These are phyloP conservation scores for Drosophila diplacantha DNA, from an alignment of 2,888 invertebrate genomes.

Conservation along the genomic window DNA sequence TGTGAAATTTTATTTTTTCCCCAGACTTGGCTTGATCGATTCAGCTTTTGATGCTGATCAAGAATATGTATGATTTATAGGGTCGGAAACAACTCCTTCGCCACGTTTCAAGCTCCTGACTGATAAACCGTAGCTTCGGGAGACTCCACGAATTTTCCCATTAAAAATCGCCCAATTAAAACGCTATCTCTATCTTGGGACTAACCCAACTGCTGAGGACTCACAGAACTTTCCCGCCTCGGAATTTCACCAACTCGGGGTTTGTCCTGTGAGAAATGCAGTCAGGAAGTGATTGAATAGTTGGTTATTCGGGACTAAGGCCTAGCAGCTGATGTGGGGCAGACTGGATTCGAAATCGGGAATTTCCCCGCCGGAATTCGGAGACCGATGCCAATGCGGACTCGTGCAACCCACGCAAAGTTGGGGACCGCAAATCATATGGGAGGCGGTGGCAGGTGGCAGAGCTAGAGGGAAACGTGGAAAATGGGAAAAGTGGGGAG, in stretches of 20 bases:
- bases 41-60: background rate
- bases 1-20: rapidly evolving
- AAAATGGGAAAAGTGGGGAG: slow-evolving; percentile 25
- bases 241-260: slow-evolving; percentile 17
- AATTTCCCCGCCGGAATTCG: slow-evolving; percentile 19
- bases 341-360: slow-evolving; percentile 42
- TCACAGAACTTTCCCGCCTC: slow-evolving; percentile 21
- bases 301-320: slow-evolving; percentile 24
- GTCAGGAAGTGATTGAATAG: slow-evolving; percentile 25
- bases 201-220: background rate
- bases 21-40: background rate
- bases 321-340: slow-evolving; percentile 48
- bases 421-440: slow-evolving; percentile 47
- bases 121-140: background rate
- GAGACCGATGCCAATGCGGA: slow-evolving; percentile 7
- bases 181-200: background rate
- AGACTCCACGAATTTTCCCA: background rate
- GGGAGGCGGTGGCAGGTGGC: slow-evolving; percentile 51
- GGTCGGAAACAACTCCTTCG: background rate
- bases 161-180: background rate
- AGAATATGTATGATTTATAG: background rate
- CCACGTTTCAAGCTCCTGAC: background rate
- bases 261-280: slow-evolving; percentile 31
- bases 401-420: slow-evolving; percentile 37
- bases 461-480: slow-evolving; percentile 4